phyloP scores from a whole-genome alignment of 92 coral and sea anemone genomes.

The Actinostola sp. region DNA sequence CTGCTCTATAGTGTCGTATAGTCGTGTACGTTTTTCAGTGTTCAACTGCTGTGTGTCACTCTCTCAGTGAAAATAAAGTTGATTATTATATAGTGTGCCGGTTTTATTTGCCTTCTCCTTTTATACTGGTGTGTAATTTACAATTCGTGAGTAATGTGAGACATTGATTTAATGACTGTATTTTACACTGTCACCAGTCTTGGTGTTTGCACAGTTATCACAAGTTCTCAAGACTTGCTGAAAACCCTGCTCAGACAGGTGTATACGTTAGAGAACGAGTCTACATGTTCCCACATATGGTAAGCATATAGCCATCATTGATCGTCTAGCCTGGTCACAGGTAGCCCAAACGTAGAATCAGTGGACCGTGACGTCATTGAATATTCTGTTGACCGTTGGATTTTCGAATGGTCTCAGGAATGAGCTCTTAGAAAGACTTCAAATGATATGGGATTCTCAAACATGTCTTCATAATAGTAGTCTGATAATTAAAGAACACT shows the following conservation, averaged over 20 bases:
- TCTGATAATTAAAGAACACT: too few species aligned
- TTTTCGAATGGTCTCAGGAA: neutral
- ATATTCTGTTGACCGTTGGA: neutral
- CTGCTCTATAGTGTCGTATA: too few species aligned
- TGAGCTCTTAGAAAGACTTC: neutral
- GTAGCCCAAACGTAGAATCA: neutral
- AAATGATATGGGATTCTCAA: too few species aligned
- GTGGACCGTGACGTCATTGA: neutral
- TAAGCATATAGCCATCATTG: too few species aligned
- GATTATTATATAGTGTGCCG: too few species aligned
- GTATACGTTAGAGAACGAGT: conserved; percentile 13
- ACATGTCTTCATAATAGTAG: too few species aligned
- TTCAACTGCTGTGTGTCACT: too few species aligned
- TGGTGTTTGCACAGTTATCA: conserved; percentile 23
- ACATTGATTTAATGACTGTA: neutral
- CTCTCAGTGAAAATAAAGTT: too few species aligned
- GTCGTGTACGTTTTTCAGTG: too few species aligned
- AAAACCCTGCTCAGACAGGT: conserved; percentile 22
- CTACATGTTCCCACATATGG: conserved; percentile 6
- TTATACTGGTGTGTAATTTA: neutral
- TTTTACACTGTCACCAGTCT: conserved; percentile 2
- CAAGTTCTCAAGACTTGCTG: conserved; percentile 21
- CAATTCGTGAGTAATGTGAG: neutral
- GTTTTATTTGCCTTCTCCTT: neutral
- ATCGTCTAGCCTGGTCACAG: too few species aligned